These are phyloP conservation scores for Arizona elegans DNA, from an alignment of 2,113 vertebrate genomes.

Conservation along the genomic window DNA sequence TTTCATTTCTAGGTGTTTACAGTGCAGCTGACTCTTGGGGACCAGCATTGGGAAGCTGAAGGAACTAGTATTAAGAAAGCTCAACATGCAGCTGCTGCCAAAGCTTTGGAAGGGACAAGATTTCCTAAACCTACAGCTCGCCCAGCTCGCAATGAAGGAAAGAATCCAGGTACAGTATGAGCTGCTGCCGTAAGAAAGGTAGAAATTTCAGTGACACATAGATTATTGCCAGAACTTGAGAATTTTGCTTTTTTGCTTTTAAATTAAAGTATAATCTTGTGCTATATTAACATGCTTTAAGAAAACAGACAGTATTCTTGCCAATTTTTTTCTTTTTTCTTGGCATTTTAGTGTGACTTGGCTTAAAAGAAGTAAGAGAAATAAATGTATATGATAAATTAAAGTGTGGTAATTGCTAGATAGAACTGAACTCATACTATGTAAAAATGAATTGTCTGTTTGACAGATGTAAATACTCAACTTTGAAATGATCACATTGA, in stretches of 20 bases:
- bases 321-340: not conserved
- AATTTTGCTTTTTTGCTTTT: not conserved
- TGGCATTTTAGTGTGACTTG: not conserved
- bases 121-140: constrained; percentile 85
- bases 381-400: not conserved
- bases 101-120: constrained; percentile 85
- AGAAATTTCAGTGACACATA: not conserved
- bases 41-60: constrained; percentile 91
- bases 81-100: constrained; percentile 87
- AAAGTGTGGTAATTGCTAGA: not conserved
- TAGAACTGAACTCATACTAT: not conserved
- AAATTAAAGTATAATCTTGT: not conserved
- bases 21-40: constrained; percentile 87
- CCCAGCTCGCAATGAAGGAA: constrained; percentile 83
- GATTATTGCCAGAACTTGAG: not conserved
- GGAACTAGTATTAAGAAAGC: constrained; percentile 94
- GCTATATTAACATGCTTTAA: not conserved
- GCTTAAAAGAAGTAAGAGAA: not conserved
- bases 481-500: not conserved
- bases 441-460: not conserved
- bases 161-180: constrained; percentile 77
- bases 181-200: not conserved
- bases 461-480: not conserved
- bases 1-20: constrained; percentile 81
- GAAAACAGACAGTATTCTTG: not conserved